Conservation (phyloP, 2,113 vertebrate genomes). For the Poeciliopsis retropinna region DNA sequence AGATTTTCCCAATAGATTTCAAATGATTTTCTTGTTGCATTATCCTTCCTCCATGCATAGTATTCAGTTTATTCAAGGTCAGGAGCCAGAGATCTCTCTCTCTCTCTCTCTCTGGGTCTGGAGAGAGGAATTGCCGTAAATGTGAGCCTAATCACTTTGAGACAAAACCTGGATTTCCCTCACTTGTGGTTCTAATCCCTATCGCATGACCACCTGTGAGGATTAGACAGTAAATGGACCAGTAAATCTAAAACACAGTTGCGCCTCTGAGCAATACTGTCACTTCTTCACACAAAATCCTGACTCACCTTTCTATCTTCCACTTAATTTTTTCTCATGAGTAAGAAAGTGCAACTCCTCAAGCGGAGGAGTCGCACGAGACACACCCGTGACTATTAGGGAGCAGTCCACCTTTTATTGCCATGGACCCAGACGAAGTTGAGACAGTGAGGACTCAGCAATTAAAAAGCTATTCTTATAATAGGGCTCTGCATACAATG, state of each 20-base stretch:
- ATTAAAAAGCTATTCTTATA: too few species aligned
- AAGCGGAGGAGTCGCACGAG: not conserved
- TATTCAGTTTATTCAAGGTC: too few species aligned
- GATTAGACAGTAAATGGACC: not conserved
- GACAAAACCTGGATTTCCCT: not conserved
- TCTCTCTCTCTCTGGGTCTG: too few species aligned
- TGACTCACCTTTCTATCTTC: not conserved
- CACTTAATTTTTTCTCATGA: not conserved
- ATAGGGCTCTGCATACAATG: too few species aligned
- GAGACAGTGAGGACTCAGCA: too few species aligned
- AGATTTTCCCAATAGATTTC: too few species aligned
- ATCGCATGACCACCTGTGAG: not conserved
- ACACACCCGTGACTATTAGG: not conserved
- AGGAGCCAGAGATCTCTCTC: too few species aligned
- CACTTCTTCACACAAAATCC: not conserved
- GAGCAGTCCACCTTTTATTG: not conserved
- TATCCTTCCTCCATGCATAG: too few species aligned
- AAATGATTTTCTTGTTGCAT: too few species aligned
- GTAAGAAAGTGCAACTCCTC: not conserved
- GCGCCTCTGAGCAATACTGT: not conserved
- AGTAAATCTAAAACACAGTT: not conserved
- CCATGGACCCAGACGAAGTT: too few species aligned
- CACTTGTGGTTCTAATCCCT: not conserved
- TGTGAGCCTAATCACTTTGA: too few species aligned
- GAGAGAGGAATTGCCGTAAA: too few species aligned